Evolutionary conservation across 2,888 invertebrate genomes (phyloP).

Genomic region (Galerucella pusilla): DNA sequence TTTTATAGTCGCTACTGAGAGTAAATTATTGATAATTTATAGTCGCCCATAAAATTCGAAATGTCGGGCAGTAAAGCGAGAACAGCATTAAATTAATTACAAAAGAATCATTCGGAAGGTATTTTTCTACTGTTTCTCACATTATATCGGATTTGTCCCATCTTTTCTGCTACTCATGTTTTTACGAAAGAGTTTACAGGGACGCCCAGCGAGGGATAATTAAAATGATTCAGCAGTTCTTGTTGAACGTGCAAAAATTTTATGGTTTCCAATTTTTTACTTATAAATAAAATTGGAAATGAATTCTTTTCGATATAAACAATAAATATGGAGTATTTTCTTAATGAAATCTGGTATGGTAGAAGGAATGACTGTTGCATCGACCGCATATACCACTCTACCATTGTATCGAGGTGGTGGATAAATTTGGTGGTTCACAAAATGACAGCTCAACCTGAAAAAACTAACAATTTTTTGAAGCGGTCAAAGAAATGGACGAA

Average conservation of each 20-base stretch:
- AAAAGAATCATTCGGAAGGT: constrained; percentile 18
- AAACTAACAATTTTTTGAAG: no score
- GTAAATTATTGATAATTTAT: constrained; percentile 43
- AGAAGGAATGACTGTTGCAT: no score
- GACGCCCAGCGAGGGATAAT: neutral
- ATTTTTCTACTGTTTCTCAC: constrained; percentile 39
- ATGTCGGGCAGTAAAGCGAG: constrained; percentile 39
- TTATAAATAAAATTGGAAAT: neutral
- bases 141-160: constrained; percentile 30
- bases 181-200: constrained; percentile 29
- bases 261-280: neutral
- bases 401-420: no score
- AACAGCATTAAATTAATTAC: constrained; percentile 36
- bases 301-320: no score
- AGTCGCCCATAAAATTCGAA: constrained; percentile 36
- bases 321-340: no score
- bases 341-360: no score
- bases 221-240: neutral
- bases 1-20: constrained; percentile 37
- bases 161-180: constrained; percentile 22
- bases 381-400: no score
- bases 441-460: no score
- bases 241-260: neutral
- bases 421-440: no score
- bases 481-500: no score